Evolutionary conservation across 2,888 invertebrate species (phyloP).

Genomic region (Hydrotaea cyrtoneurina): DNA sequence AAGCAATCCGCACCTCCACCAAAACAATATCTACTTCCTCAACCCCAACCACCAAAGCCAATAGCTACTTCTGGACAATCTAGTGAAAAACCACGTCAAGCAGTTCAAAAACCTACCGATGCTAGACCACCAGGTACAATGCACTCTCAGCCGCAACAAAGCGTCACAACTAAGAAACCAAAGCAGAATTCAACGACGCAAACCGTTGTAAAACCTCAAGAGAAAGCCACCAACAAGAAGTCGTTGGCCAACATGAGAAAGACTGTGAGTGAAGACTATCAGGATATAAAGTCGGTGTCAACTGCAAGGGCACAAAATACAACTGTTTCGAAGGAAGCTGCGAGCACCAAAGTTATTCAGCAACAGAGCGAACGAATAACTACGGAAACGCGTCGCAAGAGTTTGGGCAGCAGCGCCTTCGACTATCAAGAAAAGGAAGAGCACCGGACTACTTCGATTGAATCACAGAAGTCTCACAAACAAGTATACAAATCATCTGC

Average conservation of each 20-base stretch:
- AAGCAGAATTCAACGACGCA: background rate
- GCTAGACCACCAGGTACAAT: background rate
- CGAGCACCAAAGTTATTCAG: conserved; percentile 49
- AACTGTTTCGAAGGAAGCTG: background rate
- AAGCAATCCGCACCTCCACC: conserved; percentile 26
- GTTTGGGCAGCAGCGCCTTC: conserved; percentile 75
- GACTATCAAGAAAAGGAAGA: conserved; percentile 69
- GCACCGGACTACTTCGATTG: conserved; percentile 45
- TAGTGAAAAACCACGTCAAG: background rate
- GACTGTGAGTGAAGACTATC: conserved; percentile 46
- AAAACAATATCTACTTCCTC: conserved; percentile 23
- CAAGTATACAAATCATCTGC: conserved; percentile 77
- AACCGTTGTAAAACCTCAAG: background rate
- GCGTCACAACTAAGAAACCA: conserved; percentile 29
- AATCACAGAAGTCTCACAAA: conserved; percentile 72
- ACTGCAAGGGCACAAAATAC: conserved; percentile 38
- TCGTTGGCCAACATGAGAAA: conserved; percentile 33
- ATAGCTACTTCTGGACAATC: background rate
- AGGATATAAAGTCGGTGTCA: background rate
- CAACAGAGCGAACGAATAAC: conserved; percentile 65
- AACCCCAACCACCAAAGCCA: background rate
- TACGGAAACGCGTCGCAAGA: conserved; percentile 75
- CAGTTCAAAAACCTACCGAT: conserved; percentile 6
- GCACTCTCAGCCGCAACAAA: conserved; percentile 11
- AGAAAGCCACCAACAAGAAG: conserved; percentile 26